Base-by-base conservation (phyloP, 1,140 invertebrate genomes). In the Aphelenchoides avenae region DNA sequence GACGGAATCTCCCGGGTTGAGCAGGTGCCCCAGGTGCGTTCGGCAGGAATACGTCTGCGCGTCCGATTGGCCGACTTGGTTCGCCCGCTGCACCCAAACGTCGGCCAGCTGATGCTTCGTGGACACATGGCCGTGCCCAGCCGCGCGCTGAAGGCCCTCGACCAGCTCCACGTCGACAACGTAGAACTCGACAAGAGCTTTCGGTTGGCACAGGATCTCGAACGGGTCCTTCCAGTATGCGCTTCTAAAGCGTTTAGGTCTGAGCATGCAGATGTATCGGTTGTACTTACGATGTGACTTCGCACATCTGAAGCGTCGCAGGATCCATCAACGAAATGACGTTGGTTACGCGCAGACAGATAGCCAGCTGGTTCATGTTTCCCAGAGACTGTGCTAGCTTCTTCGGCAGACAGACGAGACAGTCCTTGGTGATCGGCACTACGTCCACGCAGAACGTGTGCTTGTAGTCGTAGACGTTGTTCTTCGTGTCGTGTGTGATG, bases 381-480 rank as follows among this genome's bases (percentile, higher is more conserved):
- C 91, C 93, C 5, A 95, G 79, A 59, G 87, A 86, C 68, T 89
- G 87, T 5, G 89, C 87, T 52, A 94, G 75, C 75, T 88, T 87
- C 75, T 87, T 85, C 3, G 91, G 85, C 9, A 99, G 80, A 78
- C 93, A 97, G 15, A 99, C 86, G 43, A 97, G 80, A 76, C 92
- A 92, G 78, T 98, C 82, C 78, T 94, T 96, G 27, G 92, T 97
- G 18, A 98, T 78, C 0, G 95, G 94, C 0, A 93, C 89, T 73
- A 99, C 89, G 79, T 99, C 93, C 51, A 98, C 86, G 63, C 88
- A 88, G 68, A 78, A 84, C 51, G 79, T 82, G 57, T 79, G 88
- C 79, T 99, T 98, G 78, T 96, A 98, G 78, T 96, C 96, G 78
- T 89, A 97, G 31, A 86, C 85, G 76, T 98, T 98, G 75, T 87